phyloP scores from a whole-genome alignment of 2,888 invertebrate species.

The Phrixothrix hirtus region DNA sequence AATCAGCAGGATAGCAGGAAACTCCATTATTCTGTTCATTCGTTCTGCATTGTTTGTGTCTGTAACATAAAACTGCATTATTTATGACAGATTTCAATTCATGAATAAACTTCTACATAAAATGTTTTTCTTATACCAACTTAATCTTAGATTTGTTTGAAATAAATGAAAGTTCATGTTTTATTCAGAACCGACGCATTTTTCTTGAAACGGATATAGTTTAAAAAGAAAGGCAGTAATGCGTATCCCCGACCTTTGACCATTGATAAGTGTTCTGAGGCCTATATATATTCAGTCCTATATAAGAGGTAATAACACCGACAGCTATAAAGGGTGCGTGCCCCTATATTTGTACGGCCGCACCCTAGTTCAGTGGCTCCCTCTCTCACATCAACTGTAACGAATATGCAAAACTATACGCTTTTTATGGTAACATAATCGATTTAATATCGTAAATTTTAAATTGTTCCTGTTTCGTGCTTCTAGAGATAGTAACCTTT shows the following conservation, averaged over 20 bases:
- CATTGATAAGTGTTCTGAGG: constrained; percentile 28
- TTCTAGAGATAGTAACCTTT: constrained; percentile 4
- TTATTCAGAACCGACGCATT: neutral
- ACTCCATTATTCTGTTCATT: constrained; percentile 41
- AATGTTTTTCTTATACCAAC: too few relatives aligned
- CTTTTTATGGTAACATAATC: constrained; percentile 23
- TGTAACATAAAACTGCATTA: constrained; percentile 22
- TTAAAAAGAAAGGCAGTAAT: constrained; percentile 21
- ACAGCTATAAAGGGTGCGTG: constrained; percentile 28
- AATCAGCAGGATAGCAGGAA: constrained; percentile 38
- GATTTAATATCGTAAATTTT: constrained; percentile 14
- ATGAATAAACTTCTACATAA: neutral
- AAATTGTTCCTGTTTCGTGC: constrained; percentile 12
- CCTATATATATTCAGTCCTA: constrained; percentile 25
- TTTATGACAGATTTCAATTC: neutral
- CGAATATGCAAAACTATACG: constrained; percentile 22
- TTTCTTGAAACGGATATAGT: constrained; percentile 4
- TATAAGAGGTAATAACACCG: constrained; percentile 28
- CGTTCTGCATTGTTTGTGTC: constrained; percentile 34
- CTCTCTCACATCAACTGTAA: constrained; percentile 20
- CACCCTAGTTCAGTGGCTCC: constrained; percentile 16
- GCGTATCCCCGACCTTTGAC: constrained; percentile 27
- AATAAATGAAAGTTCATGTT: neutral
- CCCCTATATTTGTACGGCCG: constrained; percentile 14
- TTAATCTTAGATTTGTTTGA: neutral